These are phyloP conservation scores for Lagocephalus sceleratus DNA, from an alignment of 2,797 vertebrate genomes.

Conservation along the genomic window DNA sequence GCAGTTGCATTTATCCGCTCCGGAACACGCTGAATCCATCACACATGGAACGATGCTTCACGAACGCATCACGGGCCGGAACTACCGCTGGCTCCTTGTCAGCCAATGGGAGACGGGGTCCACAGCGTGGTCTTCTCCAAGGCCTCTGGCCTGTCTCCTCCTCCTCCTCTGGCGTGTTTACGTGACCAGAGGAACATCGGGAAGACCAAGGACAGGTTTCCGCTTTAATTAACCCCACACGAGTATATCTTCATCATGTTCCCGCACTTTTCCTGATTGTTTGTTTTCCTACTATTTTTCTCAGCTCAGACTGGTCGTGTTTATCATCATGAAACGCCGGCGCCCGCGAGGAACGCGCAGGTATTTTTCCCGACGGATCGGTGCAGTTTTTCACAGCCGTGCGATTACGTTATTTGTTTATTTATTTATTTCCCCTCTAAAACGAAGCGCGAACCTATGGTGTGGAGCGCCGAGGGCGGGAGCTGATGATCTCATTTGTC, in stretches of 20 bases:
- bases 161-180: no score
- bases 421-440: not conserved
- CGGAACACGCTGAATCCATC: not conserved
- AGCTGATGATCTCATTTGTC: not conserved
- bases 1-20: no score
- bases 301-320: not conserved
- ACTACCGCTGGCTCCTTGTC: no score
- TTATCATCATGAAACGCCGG: not conserved
- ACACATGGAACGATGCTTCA: not conserved
- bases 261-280: not conserved
- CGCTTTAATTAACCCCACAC: not conserved
- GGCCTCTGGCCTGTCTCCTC: no score
- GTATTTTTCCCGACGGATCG: not conserved
- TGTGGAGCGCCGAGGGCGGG: not conserved
- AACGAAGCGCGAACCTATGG: not conserved
- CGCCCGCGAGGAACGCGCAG: no score
- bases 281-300: not conserved
- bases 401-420: not conserved
- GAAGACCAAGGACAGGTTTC: no score
- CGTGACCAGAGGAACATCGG: no score
- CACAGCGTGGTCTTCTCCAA: no score
- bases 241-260: not conserved
- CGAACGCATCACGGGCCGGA: not conserved
- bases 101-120: no score
- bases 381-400: not conserved